Base-by-base conservation (phyloP, 1,140 invertebrate species). In the Aplysia californica region DNA sequence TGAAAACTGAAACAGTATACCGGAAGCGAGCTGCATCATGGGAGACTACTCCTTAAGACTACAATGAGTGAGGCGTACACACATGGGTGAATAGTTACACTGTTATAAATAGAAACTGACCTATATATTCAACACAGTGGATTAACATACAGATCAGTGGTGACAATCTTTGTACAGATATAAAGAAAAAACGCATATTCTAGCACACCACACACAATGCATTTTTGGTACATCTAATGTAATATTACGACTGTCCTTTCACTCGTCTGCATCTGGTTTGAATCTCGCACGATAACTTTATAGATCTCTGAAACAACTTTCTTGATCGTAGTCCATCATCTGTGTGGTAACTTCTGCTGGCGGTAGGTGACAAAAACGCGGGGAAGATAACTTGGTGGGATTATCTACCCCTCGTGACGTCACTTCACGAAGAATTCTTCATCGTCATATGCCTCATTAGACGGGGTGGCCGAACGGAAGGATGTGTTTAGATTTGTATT, bases 401-500 rank as follows among this genome's bases (percentile, higher is more conserved):
- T n/a, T 26, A 29, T n/a, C 26, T 18, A 61, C 26, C 6, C 6
- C 15, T 6, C 26, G 58, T 61, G 18, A 26, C 6, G 18, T n/a
- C 26, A 18, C 18, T 18, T n/a, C 58, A 61, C 6, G 26, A 26
- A 10, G 15, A 26, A 18, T 15, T 29, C 4, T 15, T 79, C 79
- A 67, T 77, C 75, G 77, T n/a, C n/a, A n/a, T 81, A 75, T 75
- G 79, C 82, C 82, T 79, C 79, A 81, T 79, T 81, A 78, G 79
- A 81, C 76, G 82, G 74, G 56, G 75, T 79, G 64, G 70, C 79
- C 38, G 78, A 80, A 64, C 80, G 77, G 76, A 77, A 82, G 76
- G 80, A 81, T 26, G 79, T 73, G 61, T 79, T 81, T 55, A 81
- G 41, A 65, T 44, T 56, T 75, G 71, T 61, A 75, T 59, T 55